Base-by-base conservation (phyloP, 2,888 invertebrate species). In the Campoplex nolae region DNA sequence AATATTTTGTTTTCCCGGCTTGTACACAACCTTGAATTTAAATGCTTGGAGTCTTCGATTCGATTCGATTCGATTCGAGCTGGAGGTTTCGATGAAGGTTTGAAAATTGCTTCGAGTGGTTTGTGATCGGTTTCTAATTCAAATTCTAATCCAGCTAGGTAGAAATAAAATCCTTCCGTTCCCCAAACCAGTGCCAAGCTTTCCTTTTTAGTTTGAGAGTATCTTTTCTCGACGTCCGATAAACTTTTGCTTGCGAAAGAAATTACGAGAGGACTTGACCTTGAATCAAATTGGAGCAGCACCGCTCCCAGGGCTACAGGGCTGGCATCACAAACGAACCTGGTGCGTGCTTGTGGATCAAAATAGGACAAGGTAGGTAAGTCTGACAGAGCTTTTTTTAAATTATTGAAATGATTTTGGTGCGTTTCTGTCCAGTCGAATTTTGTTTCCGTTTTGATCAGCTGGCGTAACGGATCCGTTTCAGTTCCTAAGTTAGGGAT, bases 121-220 rank as follows among this genome's bases (percentile, higher is more conserved):
- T 90, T 91, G 65, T 90, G 90, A 38, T 91, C 89, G 0, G 88
- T 90, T 8, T 88, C 77, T 3, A 92, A 87, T 0, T 90, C 92
- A 88, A 95, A 95, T 16, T 91, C 88, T 6, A 92, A 88, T 6
- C 95, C 95, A 83, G 89, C 92, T 1, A 95, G 76, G 85, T 93
- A 95, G 48, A 92, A 88, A 73, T 94, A 90, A 87, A 95, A 95
- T 54, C 62, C 65, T 91, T 86, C 89, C 91, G 89, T 28, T 88
- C 42, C 70, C 56, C 54, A 70, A 8, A 56, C 38, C 6, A 70
- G 38, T 7, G 58, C 56, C 32, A 79, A 28, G 23, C 56, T 56
- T 28, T 56, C 78, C 18, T 79, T 79, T 28, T 79, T 70, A 3
- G 38, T 54, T 56, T 79, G 78, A 0, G 56, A 70, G n/a, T 78